Percentiles rank a stretch among this genome's conserved stretches.
phyloP scores from a whole-genome alignment of 2,888 invertebrate species.

The Amphipoea oculea region DNA sequence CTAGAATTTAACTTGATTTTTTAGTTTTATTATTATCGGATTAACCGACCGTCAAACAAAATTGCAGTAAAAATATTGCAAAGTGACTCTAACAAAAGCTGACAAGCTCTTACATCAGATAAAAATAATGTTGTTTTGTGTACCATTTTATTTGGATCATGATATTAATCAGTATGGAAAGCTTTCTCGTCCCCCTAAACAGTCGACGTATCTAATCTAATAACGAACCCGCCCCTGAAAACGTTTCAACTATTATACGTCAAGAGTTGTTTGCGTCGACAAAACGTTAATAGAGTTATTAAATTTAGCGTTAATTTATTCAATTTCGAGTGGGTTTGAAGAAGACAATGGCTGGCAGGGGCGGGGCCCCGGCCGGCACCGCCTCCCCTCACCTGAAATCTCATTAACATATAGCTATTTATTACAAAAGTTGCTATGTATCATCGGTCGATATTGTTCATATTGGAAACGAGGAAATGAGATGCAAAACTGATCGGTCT shows the following conservation, averaged over 20 bases:
- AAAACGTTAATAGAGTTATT: slow-evolving; percentile 88
- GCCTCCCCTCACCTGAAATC: slow-evolving; percentile 83
- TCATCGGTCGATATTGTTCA: slow-evolving; percentile 62
- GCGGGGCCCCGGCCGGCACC: slow-evolving; percentile 79
- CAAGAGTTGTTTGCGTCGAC: slow-evolving; percentile 86
- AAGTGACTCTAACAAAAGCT: slow-evolving; percentile 47
- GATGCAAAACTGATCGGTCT: slow-evolving; percentile 49
- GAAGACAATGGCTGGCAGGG: slow-evolving; percentile 85
- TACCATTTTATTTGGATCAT: slow-evolving; percentile 68
- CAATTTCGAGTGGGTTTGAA: slow-evolving; percentile 81
- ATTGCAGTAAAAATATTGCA: background rate
- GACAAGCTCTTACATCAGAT: slow-evolving; percentile 56
- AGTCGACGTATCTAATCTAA: slow-evolving; percentile 83
- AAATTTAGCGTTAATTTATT: slow-evolving; percentile 90
- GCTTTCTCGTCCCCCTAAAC: slow-evolving; percentile 79
- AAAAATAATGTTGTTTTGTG: slow-evolving; percentile 63
- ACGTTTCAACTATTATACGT: slow-evolving; percentile 82
- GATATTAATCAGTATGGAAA: slow-evolving; percentile 80
- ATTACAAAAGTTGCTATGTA: slow-evolving; percentile 63
- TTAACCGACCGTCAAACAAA: background rate
- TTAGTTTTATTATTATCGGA: background rate
- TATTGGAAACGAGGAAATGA: slow-evolving; percentile 54
- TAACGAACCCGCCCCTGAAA: slow-evolving; percentile 82
- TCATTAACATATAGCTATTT: slow-evolving; percentile 74
- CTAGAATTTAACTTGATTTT: background rate